Evolutionary conservation across 2,113 vertebrate genomes (phyloP).

Genomic region (Salvelinus sp.): DNA sequence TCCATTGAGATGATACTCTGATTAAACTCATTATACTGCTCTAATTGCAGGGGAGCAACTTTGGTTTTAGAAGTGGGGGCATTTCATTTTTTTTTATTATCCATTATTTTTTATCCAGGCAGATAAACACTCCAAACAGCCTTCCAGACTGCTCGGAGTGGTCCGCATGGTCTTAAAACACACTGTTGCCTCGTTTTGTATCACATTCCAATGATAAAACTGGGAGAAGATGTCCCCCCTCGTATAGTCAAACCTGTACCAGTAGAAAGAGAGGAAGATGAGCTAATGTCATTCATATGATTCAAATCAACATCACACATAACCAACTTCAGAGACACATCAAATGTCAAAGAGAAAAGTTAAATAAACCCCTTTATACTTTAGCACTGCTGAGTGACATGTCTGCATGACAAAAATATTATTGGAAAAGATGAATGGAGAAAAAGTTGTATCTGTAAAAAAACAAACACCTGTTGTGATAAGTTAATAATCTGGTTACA

Average conservation of each 20-base stretch:
- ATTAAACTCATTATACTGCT: conserved; percentile 8
- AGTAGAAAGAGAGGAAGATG: not conserved
- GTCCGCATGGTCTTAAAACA: no score
- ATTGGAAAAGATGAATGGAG: not conserved
- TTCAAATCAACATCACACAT: not conserved
- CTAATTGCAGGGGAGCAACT: not conserved
- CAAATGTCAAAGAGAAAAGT: not conserved
- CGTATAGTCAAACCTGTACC: conserved; percentile 9
- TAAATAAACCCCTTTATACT: no score
- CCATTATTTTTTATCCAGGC: no score
- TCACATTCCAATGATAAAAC: no score
- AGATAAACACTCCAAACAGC: no score
- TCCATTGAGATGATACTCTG: not conserved
- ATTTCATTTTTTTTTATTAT: no score
- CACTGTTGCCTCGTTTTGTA: no score
- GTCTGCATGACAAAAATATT: not conserved
- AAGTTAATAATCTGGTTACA: no score
- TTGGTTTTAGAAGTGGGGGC: no score
- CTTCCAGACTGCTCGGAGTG: no score
- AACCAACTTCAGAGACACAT: not conserved
- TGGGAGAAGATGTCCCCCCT: no score
- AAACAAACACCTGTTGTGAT: not conserved
- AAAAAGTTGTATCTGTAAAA: not conserved
- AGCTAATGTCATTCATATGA: not conserved
- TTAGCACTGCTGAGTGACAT: not conserved